phyloP scores from a whole-genome alignment of 1,140 invertebrate genomes.

The Cardiocondyla obscurior region DNA sequence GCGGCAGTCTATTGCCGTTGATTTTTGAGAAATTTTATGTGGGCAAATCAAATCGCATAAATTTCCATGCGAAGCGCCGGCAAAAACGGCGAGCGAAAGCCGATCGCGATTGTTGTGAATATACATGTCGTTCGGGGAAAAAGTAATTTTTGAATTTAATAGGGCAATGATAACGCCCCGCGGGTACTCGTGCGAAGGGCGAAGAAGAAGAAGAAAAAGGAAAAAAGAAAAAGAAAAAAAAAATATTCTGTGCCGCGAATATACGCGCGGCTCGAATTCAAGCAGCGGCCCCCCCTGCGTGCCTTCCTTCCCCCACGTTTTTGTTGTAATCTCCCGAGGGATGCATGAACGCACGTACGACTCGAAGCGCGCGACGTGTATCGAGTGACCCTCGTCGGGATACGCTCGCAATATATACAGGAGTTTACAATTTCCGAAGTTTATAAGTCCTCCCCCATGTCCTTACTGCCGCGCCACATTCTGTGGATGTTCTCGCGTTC shows the following conservation, averaged over 20 bases:
- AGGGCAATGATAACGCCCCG: constrained; percentile 47
- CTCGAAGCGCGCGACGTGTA: constrained; percentile 28
- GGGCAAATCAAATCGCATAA: neutral
- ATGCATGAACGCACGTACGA: constrained; percentile 54
- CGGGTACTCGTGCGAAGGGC: constrained; percentile 42
- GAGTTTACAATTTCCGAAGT: constrained; percentile 46
- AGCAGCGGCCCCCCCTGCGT: constrained; percentile 54
- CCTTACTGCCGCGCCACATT: constrained; percentile 23
- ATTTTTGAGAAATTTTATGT: neutral
- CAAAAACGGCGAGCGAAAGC: too few species aligned
- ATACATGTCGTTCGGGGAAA: neutral
- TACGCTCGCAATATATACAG: constrained; percentile 49
- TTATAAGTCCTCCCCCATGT: constrained; percentile 38
- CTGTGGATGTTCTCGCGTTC: constrained; percentile 32
- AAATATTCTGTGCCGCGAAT: constrained; percentile 28
- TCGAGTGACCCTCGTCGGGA: constrained; percentile 33
- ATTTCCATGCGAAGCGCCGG: neutral
- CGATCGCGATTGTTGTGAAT: neutral
- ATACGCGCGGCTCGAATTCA: constrained; percentile 57
- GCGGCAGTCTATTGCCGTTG: neutral
- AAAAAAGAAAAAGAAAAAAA: constrained; percentile 43
- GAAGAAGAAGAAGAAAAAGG: too few species aligned
- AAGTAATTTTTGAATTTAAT: constrained; percentile 60
- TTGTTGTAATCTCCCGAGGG: constrained; percentile 64
- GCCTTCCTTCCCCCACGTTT: constrained; percentile 59